phyloP scores from a whole-genome alignment of 35 echinoderm and acorn worm genomes.

The Heliocidaris erythrogramma region DNA sequence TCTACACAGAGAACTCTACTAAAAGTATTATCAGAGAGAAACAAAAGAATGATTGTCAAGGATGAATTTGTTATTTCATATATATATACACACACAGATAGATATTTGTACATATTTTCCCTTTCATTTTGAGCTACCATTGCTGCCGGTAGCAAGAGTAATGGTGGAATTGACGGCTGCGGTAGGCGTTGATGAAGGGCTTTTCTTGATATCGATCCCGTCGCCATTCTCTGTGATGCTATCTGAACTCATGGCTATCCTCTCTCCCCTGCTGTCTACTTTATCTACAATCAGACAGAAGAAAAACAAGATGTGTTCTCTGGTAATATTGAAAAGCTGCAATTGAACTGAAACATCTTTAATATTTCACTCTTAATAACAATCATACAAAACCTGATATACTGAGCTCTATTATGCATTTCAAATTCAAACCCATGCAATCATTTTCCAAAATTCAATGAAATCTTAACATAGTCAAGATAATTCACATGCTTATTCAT shows the following conservation, averaged over 20 bases:
- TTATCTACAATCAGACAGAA: conserved; percentile 52
- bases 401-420: too few species aligned
- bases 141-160: conserved; percentile 16
- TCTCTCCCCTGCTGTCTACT: conserved; percentile 63
- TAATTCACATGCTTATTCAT: too few species aligned
- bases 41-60: not conserved
- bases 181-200: not conserved
- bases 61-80: not conserved
- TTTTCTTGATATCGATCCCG: conserved; percentile 30
- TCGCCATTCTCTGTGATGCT: conserved; percentile 55
- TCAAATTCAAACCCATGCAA: too few species aligned
- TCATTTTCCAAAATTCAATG: too few species aligned
- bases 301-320: not conserved
- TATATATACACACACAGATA: not conserved
- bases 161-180: not conserved
- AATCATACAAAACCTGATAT: too few species aligned
- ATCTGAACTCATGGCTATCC: conserved; percentile 49
- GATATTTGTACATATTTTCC: not conserved
- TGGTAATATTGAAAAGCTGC: too few species aligned
- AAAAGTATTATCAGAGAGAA: not conserved
- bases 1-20: not conserved
- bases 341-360: too few species aligned
- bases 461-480: too few species aligned
- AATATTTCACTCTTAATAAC: too few species aligned
- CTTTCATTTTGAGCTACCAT: conserved; percentile 19